Evolutionary conservation across 2,797 vertebrate species (phyloP), one percentile per base, ranked within the genome.

Genomic region (Acipenser transmontanus): DNA sequence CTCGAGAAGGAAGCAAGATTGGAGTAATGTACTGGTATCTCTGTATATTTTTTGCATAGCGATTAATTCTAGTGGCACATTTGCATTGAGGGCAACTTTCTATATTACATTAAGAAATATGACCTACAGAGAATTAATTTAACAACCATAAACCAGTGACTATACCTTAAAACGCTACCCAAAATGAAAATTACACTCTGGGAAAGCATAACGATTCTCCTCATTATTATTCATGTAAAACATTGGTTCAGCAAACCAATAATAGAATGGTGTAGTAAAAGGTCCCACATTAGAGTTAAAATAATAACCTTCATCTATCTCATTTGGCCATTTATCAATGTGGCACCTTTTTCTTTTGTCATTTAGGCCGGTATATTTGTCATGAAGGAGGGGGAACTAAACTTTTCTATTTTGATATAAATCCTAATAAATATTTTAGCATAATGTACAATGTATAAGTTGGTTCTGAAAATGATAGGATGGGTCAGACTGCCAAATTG

Each of bases 261-360:
- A 72, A 72, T 69, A 64, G 63, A 8, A 5, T 48, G 11, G 59
- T 10, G 54, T 66, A 64, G 61, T 50, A 60, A 56, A 34, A 34
- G 70, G 63, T 59, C 66, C 56, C 20, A 65, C 20, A 17, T 69
- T 71, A 71, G 67, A 68, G 48, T 47, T 67, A 66, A 49, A 51
- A 47, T 68, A 70, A 54, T 68, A 71, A 75, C 72, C 70, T 75
- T 74, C 69, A 75, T 67, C 63, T 73, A 61, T 48, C 60, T 69
- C 70, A 77, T 76, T 75, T 71, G 62, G 47, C 57, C 73, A 71
- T 78, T 75, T 71, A 71, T 77, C 73, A 73, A 62, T 4, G 13
- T 60, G 20, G 17, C 20, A 50, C 62, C 52, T 20, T 75, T 63
- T 66, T 50, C 64, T 71, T 13, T 66, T 74, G 76, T 71, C 76